Base-by-base conservation (phyloP, 2,888 invertebrate species). In the Epiblema foenella region DNA sequence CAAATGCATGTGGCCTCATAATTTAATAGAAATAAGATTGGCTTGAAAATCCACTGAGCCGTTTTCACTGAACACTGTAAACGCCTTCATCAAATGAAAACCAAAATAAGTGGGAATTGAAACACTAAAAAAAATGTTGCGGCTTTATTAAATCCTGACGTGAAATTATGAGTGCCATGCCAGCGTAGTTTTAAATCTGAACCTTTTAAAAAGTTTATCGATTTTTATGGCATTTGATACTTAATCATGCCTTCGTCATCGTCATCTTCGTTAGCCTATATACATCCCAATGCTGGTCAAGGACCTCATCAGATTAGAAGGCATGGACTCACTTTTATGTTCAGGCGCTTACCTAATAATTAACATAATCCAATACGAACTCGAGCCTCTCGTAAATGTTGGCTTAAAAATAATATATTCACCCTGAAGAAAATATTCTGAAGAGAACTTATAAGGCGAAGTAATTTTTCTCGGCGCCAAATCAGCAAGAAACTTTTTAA, bases 401-500 rank as follows among this genome's bases (percentile, higher is more conserved):
- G 46, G 42, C 63, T 54, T 64, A 65, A 70, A 70, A 64, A 59
- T 59, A 65, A 70, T 59, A 70, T 70, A 70, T 70, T 65, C 65
- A 70, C 70, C 70, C 65, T 24, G 46, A 65, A 65, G 42, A 42
- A 70, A 70, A 52, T 60, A 66, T 66, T 70, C 37, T 1, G 17
- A 54, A 70, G 65, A 2, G 17, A 54, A 70, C 65, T 70, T 70
- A 70, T 70, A 65, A 54, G 60, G 59, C 59, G 70, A 60, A 60
- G 59, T 70, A 66, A 66, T 66, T 66, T 70, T 70, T 56, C 65
- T 56, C 65, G 17, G 37, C 70, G 65, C 70, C 15, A 60, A 70
- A 54, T 70, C 65, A 64, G 70, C 59, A n/a, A 54, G 20, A 66
- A 70, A 70, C 65, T 70, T 70, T 70, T 59, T 70, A 70, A 70